phyloP scores from a whole-genome alignment of 2,888 invertebrate species.

The Plebejus anna region DNA sequence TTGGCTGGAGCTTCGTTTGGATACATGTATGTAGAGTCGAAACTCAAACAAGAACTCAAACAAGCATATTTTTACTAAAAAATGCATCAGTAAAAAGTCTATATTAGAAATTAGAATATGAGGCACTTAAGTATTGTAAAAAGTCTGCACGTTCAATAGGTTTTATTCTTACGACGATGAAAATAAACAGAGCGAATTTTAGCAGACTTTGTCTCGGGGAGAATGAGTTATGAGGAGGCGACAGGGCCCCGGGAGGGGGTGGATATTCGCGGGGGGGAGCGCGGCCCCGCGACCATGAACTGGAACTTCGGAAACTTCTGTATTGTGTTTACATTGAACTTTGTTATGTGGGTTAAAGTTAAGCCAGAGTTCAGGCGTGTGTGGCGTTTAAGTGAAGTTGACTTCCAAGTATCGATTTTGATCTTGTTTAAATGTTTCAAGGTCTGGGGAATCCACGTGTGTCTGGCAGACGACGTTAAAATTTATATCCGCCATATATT shows the following conservation, averaged over 20 bases:
- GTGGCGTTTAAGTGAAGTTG: conserved; percentile 74
- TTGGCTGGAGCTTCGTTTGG: neutral
- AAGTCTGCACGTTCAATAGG: neutral
- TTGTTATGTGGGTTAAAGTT: conserved; percentile 81
- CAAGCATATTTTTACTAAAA: neutral
- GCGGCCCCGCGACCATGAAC: conserved; percentile 73
- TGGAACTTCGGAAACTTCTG: conserved; percentile 75
- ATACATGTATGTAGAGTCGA: neutral
- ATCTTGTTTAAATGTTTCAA: conserved; percentile 74
- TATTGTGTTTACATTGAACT: conserved; percentile 81
- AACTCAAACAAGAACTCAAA: neutral
- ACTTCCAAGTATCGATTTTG: conserved; percentile 76
- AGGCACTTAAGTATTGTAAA: neutral
- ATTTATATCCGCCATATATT: neutral
- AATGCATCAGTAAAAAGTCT: neutral
- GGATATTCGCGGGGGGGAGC: conserved; percentile 48
- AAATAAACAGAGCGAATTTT: conserved; percentile 21
- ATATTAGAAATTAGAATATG: neutral
- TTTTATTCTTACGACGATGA: conserved; percentile 15
- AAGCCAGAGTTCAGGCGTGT: conserved; percentile 77
- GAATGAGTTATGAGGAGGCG: conserved; percentile 38
- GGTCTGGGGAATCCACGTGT: conserved; percentile 47
- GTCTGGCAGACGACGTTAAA: conserved; percentile 32
- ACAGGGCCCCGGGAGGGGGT: conserved; percentile 40
- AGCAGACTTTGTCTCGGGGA: conserved; percentile 28